phyloP scores from a whole-genome alignment of 2,797 vertebrate genomes.

The Rhinatrema bivittatum region DNA sequence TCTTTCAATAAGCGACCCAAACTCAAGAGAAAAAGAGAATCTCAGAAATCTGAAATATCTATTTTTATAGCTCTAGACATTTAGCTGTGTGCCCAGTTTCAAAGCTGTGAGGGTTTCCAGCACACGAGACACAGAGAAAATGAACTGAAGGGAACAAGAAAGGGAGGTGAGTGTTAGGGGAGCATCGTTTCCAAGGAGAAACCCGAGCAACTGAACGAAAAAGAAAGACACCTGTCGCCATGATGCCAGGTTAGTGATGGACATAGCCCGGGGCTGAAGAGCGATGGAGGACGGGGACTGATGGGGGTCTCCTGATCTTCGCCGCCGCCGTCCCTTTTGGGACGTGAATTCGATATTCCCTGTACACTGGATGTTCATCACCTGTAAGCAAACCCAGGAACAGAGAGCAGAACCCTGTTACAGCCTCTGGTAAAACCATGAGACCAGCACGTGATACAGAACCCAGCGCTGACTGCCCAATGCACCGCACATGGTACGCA shows the following conservation, averaged over 20 bases:
- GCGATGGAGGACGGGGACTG: slow-evolving; percentile 29
- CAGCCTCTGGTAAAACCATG: too few relatives aligned
- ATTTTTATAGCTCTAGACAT: too few relatives aligned
- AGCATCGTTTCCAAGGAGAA: not conserved
- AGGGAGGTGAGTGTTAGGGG: not conserved
- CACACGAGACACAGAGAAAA: not conserved
- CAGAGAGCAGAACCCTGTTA: slow-evolving; percentile 9
- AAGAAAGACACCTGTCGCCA: slow-evolving; percentile 36
- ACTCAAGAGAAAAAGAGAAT: too few relatives aligned
- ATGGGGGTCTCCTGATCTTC: slow-evolving; percentile 42
- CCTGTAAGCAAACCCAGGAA: slow-evolving; percentile 39
- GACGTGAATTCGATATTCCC: slow-evolving; percentile 40
- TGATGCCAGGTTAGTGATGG: slow-evolving; percentile 38
- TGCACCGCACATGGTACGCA: too few relatives aligned
- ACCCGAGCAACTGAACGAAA: not conserved
- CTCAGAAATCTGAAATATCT: too few relatives aligned
- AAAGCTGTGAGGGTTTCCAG: too few relatives aligned
- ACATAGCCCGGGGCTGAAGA: slow-evolving; percentile 35
- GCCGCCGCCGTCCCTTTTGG: slow-evolving; percentile 28
- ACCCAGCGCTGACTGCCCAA: too few relatives aligned
- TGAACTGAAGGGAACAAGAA: too few relatives aligned
- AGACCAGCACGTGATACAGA: too few relatives aligned
- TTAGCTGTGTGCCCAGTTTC: too few relatives aligned
- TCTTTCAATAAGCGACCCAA: not conserved
- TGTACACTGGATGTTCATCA: slow-evolving; percentile 40